These are phyloP conservation scores for Alcedo quadribrachys DNA, from an alignment of 2,797 vertebrate genomes.

Conservation along the genomic window DNA sequence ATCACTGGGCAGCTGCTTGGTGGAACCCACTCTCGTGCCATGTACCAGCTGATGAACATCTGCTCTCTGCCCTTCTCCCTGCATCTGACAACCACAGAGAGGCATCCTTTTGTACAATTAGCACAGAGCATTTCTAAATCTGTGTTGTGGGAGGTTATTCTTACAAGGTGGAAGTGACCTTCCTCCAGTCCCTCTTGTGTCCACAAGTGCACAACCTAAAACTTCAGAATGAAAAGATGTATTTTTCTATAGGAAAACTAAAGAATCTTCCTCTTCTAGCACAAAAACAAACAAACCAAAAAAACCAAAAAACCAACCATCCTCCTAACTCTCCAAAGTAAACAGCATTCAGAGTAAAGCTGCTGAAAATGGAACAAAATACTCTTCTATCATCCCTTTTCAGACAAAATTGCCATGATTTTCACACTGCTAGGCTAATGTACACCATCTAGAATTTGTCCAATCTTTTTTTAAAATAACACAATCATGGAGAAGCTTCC, in stretches of 20 bases:
- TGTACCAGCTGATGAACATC: not conserved
- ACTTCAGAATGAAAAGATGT: not conserved
- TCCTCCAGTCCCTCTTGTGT: not conserved
- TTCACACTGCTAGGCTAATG: constrained; percentile 17
- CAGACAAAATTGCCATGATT: not conserved
- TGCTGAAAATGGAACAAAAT: constrained; percentile 14
- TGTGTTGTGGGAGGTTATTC: not conserved
- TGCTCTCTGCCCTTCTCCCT: not conserved
- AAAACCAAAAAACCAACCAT: not conserved
- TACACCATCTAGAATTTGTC: not conserved
- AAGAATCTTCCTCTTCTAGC: not conserved
- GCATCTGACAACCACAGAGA: not conserved
- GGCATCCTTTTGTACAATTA: not conserved
- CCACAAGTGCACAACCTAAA: not conserved
- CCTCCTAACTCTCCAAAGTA: not conserved
- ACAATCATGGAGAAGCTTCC: not conserved
- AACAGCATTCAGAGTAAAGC: not conserved
- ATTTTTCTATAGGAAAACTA: not conserved
- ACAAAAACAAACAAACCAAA: not conserved
- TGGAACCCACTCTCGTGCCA: fast-evolving
- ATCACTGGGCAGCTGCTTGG: too few species aligned
- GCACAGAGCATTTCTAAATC: not conserved
- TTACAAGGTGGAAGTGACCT: not conserved
- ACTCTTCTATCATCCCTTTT: not conserved
- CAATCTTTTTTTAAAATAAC: not conserved